A percentile compares a stretch with the other conserved stretches of the same genome.
phyloP scores from a whole-genome alignment of 2,888 invertebrate genomes.

The Branchipolynoe longqiensis region DNA sequence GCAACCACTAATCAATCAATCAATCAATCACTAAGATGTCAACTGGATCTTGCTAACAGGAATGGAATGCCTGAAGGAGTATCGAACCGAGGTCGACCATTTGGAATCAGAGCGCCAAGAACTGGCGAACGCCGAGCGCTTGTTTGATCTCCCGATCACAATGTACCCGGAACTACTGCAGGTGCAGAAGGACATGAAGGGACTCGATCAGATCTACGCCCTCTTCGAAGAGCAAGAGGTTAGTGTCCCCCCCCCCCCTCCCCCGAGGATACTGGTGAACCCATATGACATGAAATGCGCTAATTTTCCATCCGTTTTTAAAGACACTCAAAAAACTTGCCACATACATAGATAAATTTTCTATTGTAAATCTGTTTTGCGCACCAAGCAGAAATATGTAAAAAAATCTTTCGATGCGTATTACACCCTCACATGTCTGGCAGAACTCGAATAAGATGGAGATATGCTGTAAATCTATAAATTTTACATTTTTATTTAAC shows the following conservation, averaged over 20 bases:
- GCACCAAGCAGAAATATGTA: background rate
- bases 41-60: no score
- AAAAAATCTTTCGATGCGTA: background rate
- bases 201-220: constrained; percentile 88
- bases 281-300: background rate
- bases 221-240: constrained; percentile 89
- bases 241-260: no score
- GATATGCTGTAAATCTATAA: constrained; percentile 28
- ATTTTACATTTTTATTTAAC: constrained; percentile 11
- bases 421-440: no score
- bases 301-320: no score
- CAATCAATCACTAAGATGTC: no score
- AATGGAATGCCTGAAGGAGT: constrained; percentile 84
- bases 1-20: no score
- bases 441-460: background rate
- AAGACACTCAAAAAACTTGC: background rate
- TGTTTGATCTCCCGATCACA: constrained; percentile 93
- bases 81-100: constrained; percentile 86
- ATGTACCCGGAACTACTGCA: constrained; percentile 89
- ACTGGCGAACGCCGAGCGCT: constrained; percentile 88
- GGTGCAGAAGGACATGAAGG: constrained; percentile 82
- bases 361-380: constrained; percentile 28
- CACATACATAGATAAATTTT: background rate
- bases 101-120: constrained; percentile 86
- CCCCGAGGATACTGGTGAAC: background rate